A percentile compares a stretch with the other conserved stretches of the same genome.
These are phyloP conservation scores for Drosophila limbata DNA, from an alignment of 2,888 invertebrate species.

Conservation along the genomic window DNA sequence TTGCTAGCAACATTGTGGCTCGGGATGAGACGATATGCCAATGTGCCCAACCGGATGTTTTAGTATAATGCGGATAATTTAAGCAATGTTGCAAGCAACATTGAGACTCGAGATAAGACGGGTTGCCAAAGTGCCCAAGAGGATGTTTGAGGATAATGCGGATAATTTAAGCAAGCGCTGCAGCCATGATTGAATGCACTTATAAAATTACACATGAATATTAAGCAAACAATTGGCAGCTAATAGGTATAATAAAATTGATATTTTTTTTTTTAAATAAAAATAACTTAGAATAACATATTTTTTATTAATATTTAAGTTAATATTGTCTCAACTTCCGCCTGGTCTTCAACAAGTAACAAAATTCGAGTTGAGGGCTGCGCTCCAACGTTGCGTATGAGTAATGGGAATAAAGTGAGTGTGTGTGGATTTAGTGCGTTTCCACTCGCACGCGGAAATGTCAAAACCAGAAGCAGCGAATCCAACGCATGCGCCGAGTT, in stretches of 20 bases:
- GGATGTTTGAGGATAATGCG: not conserved
- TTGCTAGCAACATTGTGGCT: slow-evolving; percentile 13
- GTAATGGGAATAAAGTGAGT: slow-evolving; percentile 19
- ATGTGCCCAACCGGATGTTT: slow-evolving; percentile 2
- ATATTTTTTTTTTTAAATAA: too few species aligned
- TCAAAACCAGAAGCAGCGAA: slow-evolving; percentile 26
- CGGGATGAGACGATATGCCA: not conserved
- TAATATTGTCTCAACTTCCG: not conserved
- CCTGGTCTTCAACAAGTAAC: slow-evolving; percentile 51
- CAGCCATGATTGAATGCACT: not conserved
- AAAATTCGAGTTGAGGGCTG: slow-evolving; percentile 2
- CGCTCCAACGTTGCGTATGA: slow-evolving; percentile 31
- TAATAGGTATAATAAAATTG: too few species aligned
- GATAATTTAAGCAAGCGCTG: not conserved
- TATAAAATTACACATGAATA: too few species aligned
- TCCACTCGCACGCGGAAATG: slow-evolving; percentile 39
- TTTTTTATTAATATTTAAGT: not conserved
- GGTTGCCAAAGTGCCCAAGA: not conserved
- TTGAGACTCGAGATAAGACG: not conserved
- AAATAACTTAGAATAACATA: too few species aligned
- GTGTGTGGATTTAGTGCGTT: slow-evolving; percentile 19
- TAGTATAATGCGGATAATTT: slow-evolving; percentile 13
- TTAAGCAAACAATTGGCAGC: too few species aligned
- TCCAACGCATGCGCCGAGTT: slow-evolving; percentile 58
- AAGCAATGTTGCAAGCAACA: slow-evolving; percentile 10